phyloP scores from a whole-genome alignment of 2,888 invertebrate species.

The Choreutis nemorana region DNA sequence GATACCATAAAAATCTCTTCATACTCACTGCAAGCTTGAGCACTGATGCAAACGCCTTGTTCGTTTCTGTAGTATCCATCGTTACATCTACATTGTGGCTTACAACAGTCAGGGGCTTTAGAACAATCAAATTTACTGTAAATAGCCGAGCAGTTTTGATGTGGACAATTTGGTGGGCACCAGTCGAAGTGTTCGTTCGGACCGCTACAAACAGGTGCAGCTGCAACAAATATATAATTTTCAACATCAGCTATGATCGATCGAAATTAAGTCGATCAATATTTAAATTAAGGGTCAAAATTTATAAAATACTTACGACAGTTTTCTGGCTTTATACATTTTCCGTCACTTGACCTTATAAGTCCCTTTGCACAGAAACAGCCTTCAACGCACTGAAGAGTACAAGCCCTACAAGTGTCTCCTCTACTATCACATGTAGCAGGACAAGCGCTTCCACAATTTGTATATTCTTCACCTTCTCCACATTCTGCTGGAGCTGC shows the following conservation, averaged over 20 bases:
- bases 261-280: too few relatives aligned
- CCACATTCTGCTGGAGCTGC: conserved; percentile 2
- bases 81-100: conserved; percentile 9
- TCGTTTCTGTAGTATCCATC: conserved; percentile 6
- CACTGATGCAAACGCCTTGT: conserved; percentile 4
- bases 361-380: conserved; percentile 2
- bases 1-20: not conserved
- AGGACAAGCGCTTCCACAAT: conserved; percentile 8
- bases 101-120: conserved; percentile 6
- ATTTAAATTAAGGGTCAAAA: too few relatives aligned
- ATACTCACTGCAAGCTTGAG: conserved; percentile 5
- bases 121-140: conserved; percentile 7
- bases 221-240: too few relatives aligned
- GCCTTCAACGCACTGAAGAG: conserved; percentile 2
- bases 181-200: conserved; percentile 7
- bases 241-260: too few relatives aligned
- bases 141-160: conserved; percentile 6
- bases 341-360: not conserved
- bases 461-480: conserved; percentile 1
- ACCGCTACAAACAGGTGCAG: conserved; percentile 5
- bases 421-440: conserved; percentile 6
- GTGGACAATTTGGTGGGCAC: conserved; percentile 9
- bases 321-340: not conserved
- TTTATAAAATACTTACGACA: conserved; percentile 1
- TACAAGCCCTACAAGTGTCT: conserved; percentile 3